Percentiles rank a stretch among this genome's conserved stretches.
These are phyloP conservation scores for Nemurella pictetii DNA, from an alignment of 2,888 invertebrate species.

Conservation along the genomic window DNA sequence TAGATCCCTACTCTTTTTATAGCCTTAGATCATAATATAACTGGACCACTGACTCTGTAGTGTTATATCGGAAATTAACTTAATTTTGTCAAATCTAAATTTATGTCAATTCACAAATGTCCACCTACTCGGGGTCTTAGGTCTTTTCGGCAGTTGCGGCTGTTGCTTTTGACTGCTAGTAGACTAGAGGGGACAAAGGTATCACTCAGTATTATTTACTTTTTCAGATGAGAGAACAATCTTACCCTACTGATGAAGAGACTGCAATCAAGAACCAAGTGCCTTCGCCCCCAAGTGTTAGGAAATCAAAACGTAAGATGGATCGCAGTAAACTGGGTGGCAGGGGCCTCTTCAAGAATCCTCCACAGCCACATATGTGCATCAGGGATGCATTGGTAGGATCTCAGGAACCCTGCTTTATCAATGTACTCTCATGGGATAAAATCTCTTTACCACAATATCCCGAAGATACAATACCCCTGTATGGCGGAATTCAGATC, in stretches of 20 bases:
- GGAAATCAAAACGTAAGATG: conserved; percentile 36
- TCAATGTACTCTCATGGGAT: conserved; percentile 74
- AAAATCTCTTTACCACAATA: conserved; percentile 69
- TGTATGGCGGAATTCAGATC: conserved; percentile 74
- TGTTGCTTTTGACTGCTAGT: too few relatives aligned
- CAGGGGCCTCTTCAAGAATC: conserved; percentile 67
- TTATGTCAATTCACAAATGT: too few relatives aligned
- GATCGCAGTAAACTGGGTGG: conserved; percentile 51
- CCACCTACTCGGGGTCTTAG: too few relatives aligned
- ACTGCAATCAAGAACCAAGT: conserved; percentile 21
- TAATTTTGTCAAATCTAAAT: too few relatives aligned
- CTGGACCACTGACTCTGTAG: too few relatives aligned
- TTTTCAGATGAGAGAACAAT: conserved; percentile 40
- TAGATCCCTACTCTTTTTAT: neutral
- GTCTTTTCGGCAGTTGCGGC: too few relatives aligned
- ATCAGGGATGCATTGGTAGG: conserved; percentile 55
- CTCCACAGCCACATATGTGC: conserved; percentile 77
- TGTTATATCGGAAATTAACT: too few relatives aligned
- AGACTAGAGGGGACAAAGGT: too few relatives aligned
- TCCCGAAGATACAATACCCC: conserved; percentile 67
- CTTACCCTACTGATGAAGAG: conserved; percentile 30
- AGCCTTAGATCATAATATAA: too few relatives aligned
- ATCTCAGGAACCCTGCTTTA: conserved; percentile 49
- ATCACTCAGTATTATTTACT: too few relatives aligned
- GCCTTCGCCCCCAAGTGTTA: conserved; percentile 32